Evolutionary conservation across 2,888 invertebrate species (phyloP), one percentile per base, ranked within the genome.

Genomic region (Panzeria rudis): DNA sequence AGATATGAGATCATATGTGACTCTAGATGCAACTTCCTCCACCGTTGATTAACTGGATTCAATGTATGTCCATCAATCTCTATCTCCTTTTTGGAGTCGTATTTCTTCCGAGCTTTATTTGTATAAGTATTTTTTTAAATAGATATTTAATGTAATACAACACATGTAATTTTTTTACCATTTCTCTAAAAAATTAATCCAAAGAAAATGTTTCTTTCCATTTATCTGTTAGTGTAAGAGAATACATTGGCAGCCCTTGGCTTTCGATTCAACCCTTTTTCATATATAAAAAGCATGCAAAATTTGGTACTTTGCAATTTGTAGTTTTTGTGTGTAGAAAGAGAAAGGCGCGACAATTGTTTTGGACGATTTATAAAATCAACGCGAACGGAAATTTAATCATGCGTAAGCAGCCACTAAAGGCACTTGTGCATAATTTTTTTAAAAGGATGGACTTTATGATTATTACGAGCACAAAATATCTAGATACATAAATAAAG

Each of bases 361-460:
- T 73, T 73, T 69, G 78, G 69, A 78, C 56, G 62, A 73, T 85
- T 81, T 73, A 69, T 62, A 73, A 81, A 81, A 78, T 73, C 81
- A 81, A 73, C 77, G 75, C 82, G 32, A 88, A 87, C 90, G 91
- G 90, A 91, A 91, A 88, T 90, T 88, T 89, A 90, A 89, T 91
- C 90, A 91, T 89, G 89, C 89, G 88, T 89, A 84, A 83, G 66
- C 72, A 84, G 79, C 82, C 81, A 80, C 62, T 82, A 71, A 78
- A 78, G 47, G 66, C 83, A 86, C 61, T 81, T 83, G 72, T 71
- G 52, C 47, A 66, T 9, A 61, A 64, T 11, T 71, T 44, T 29
- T 32, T 17, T 25, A 77, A 41, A 56, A 56, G 32, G 71, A 80
- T 68, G 75, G 75, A 64, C 75, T 62, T 62, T 64, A 61, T 66